These are phyloP conservation scores for Sebastiscus albofasciatus DNA, from an alignment of 2,797 vertebrate genomes.

Conservation along the genomic window DNA sequence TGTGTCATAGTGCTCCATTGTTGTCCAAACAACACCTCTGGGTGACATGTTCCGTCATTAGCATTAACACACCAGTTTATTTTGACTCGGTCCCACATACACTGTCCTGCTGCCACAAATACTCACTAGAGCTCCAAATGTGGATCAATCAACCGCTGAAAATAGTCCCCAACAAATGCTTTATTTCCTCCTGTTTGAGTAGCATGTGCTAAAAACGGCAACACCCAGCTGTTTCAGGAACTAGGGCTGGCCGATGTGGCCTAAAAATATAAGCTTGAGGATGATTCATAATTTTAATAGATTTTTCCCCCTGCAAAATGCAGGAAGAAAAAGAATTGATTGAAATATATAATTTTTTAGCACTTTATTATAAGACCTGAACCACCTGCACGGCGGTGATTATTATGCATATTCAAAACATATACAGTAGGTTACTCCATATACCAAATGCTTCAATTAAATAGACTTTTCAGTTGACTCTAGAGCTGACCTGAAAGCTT, in stretches of 20 bases:
- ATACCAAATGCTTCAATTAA: not conserved
- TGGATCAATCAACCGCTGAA: too few relatives aligned
- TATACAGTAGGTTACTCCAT: not conserved
- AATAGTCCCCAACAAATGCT: too few relatives aligned
- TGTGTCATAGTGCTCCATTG: too few relatives aligned
- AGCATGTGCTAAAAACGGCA: too few relatives aligned
- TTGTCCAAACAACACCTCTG: too few relatives aligned
- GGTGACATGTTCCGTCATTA: too few relatives aligned
- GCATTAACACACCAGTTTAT: too few relatives aligned
- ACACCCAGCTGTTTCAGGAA: not conserved
- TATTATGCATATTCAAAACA: not conserved
- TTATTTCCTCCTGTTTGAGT: too few relatives aligned
- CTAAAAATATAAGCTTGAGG: not conserved
- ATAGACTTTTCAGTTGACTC: too few relatives aligned
- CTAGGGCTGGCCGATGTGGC: not conserved
- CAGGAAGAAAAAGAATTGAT: not conserved
- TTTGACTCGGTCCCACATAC: not conserved
- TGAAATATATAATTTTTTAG: not conserved
- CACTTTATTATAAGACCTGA: not conserved
- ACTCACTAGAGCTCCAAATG: not conserved
- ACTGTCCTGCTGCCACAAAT: not conserved
- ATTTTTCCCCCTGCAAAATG: not conserved
- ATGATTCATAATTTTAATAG: not conserved
- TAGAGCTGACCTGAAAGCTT: too few relatives aligned
- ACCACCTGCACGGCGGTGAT: not conserved